These are phyloP conservation scores for Lordiphosa stackelbergi DNA, from an alignment of 1,140 invertebrate species.

Conservation along the genomic window DNA sequence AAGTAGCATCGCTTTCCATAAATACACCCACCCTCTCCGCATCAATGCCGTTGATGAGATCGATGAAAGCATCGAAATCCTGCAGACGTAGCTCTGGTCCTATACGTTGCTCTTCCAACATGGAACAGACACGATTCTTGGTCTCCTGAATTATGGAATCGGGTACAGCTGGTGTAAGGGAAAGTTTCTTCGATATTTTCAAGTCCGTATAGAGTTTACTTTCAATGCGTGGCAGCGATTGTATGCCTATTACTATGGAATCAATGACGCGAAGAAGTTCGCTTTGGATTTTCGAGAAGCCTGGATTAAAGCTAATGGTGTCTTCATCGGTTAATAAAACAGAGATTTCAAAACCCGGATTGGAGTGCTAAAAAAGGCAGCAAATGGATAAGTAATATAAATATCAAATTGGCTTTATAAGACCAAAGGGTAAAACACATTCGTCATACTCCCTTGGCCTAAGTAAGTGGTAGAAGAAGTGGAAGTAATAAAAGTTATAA, in stretches of 20 bases:
- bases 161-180: constrained; percentile 83
- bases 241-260: constrained; percentile 84
- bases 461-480: no score
- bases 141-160: constrained; percentile 81
- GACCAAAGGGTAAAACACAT: no score
- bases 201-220: constrained; percentile 68
- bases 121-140: constrained; percentile 79
- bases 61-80: constrained; percentile 89
- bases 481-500: no score
- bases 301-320: constrained; percentile 87
- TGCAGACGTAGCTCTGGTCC: constrained; percentile 83
- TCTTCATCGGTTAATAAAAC: constrained; percentile 82
- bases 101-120: constrained; percentile 85
- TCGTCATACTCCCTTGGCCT: no score
- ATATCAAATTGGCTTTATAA: no score
- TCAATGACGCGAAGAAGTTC: constrained; percentile 85
- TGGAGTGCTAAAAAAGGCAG: constrained; percentile 79
- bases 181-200: constrained; percentile 54
- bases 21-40: constrained; percentile 83
- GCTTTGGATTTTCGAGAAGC: constrained; percentile 85
- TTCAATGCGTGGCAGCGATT: constrained; percentile 85
- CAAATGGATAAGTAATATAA: constrained; percentile 4
- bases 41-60: constrained; percentile 85
- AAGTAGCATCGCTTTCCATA: constrained; percentile 81
- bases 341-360: constrained; percentile 87